Evolutionary conservation across 1,140 invertebrate species (phyloP).

Genomic region (Daktulosphaira vitifoliae): DNA sequence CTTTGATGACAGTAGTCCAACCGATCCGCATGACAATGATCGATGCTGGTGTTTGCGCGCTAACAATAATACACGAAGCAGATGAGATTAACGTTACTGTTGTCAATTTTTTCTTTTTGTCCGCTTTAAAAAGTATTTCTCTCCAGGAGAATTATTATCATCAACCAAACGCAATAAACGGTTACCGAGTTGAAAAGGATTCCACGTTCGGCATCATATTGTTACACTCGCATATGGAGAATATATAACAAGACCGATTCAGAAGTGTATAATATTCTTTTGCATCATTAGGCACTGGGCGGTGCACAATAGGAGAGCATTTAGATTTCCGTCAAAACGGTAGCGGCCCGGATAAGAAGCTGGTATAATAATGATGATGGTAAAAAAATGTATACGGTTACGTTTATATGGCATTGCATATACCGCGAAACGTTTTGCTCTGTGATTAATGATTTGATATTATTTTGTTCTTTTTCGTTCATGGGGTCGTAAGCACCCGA

Average conservation of each 20-base stretch:
- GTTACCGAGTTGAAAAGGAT: slow-evolving; percentile 28
- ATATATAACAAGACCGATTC: slow-evolving; percentile 26
- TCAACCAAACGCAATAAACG: slow-evolving; percentile 2
- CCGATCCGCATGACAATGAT: slow-evolving; percentile 15
- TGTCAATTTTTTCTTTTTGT: too few species aligned
- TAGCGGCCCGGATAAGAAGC: neutral
- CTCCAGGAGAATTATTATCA: too few species aligned
- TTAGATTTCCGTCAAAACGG: slow-evolving; percentile 32
- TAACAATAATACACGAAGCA: too few species aligned
- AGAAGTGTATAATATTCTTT: slow-evolving; percentile 24
- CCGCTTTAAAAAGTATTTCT: too few species aligned
- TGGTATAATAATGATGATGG: neutral
- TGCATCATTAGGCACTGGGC: slow-evolving; percentile 25
- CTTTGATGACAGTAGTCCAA: too few species aligned
- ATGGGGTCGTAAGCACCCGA: neutral
- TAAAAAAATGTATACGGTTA: neutral
- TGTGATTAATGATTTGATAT: slow-evolving; percentile 30
- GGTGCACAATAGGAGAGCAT: slow-evolving; percentile 17
- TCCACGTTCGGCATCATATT: neutral
- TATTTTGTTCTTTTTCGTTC: slow-evolving; percentile 8
- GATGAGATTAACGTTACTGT: too few species aligned
- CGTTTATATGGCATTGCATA: neutral
- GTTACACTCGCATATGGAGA: neutral
- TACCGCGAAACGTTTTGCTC: slow-evolving; percentile 20
- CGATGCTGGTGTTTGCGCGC: slow-evolving; percentile 10